Evolutionary conservation across 2,797 vertebrate genomes (phyloP).

Genomic region (Pseudochirops corinnae): DNA sequence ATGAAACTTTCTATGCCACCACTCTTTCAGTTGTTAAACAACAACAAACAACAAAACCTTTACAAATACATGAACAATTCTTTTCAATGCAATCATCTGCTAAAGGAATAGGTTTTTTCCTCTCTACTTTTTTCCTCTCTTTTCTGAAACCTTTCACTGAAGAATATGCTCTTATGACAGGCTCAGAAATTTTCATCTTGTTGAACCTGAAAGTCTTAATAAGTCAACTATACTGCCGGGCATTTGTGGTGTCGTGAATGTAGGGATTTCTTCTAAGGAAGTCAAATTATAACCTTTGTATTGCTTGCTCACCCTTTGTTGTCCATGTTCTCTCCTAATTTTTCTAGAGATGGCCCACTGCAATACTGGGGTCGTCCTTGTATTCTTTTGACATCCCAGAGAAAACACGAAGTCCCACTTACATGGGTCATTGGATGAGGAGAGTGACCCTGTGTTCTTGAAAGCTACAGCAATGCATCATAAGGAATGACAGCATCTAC

Average conservation of each 20-base stretch:
- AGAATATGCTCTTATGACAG: conserved; percentile 19
- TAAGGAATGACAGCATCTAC: not conserved
- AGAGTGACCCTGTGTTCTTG: not conserved
- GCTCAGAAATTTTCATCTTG: not conserved
- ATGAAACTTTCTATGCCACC: conserved; percentile 45
- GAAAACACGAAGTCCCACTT: not conserved
- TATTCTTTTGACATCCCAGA: not conserved
- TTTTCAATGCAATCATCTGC: not conserved
- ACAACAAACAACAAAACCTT: conserved; percentile 28
- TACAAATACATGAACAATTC: conserved; percentile 38
- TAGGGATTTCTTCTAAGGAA: not conserved
- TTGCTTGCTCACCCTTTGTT: not conserved
- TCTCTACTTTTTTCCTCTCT: not conserved
- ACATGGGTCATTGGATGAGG: not conserved
- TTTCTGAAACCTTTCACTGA: not conserved
- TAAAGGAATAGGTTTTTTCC: not conserved
- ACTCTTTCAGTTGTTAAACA: conserved; percentile 8
- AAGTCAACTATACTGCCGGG: not conserved
- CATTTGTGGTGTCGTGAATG: not conserved
- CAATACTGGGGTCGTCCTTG: not conserved
- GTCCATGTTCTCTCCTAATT: not conserved
- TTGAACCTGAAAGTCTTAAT: not conserved
- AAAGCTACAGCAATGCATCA: not conserved
- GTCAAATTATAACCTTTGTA: not conserved
- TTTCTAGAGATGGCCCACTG: not conserved